Percentiles rank a stretch among this genome's conserved stretches.
These are phyloP conservation scores for Aldrovandia affinis DNA, from an alignment of 2,797 vertebrate genomes.

Conservation along the genomic window DNA sequence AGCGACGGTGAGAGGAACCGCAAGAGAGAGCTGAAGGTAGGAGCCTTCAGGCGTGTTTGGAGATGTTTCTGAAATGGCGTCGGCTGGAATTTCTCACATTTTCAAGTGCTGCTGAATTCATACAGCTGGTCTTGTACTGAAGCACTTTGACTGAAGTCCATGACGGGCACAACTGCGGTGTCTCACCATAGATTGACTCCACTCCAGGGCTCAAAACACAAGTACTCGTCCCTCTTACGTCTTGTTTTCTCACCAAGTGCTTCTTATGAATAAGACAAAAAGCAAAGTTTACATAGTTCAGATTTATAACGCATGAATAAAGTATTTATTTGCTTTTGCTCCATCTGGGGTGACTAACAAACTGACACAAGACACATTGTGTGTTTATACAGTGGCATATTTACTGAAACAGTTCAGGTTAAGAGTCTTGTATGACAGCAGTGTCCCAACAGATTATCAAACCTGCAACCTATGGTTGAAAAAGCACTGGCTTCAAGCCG, in stretches of 20 bases:
- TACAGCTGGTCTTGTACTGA: not conserved
- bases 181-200: not conserved
- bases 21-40: slow-evolving; percentile 93
- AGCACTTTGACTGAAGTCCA: not conserved
- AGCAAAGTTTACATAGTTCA: not conserved
- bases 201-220: not conserved
- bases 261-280: not conserved
- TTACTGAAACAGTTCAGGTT: not conserved
- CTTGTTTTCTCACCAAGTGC: not conserved
- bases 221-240: not conserved
- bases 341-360: not conserved
- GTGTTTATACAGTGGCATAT: not conserved
- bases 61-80: not conserved
- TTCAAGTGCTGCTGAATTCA: not conserved
- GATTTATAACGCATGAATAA: not conserved
- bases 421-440: not conserved
- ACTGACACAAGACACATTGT: not conserved
- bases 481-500: not conserved
- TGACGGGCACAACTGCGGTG: not conserved
- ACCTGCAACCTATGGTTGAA: not conserved
- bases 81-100: not conserved
- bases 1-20: slow-evolving; percentile 87
- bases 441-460: too few species aligned
- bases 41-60: not conserved
- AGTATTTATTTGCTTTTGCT: not conserved